Evolutionary conservation across 1,140 invertebrate species (phyloP), one percentile per base, ranked within the genome.

Genomic region (Limonius californicus): DNA sequence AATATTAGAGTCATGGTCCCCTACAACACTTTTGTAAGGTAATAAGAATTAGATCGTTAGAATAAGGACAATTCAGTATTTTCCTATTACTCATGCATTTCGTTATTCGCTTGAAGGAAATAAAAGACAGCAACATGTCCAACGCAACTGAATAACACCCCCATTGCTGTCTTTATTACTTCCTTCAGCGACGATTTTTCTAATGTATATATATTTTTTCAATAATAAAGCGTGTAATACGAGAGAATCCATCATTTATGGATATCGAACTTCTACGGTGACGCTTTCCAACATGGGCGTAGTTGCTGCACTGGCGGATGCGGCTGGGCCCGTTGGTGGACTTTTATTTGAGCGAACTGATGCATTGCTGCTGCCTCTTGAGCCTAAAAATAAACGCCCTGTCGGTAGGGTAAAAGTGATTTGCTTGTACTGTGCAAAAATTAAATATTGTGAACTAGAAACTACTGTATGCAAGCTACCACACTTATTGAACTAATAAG

Each of bases 311-410:
- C 63, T 74, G 23, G 71, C 65, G 23, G 45, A 19, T 30, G 66
- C 64, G 67, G 77, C 74, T 57, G 72, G 70, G 23, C 75, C 58
- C 57, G 69, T 47, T 39, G 72, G 75, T n/a, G 81, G 80, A 67
- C 80, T 83, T 68, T 80, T 82, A 60, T 74, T 79, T 50, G 80
- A 80, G 63, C 78, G 78, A 57, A 72, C 76, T 8, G 86, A 87
- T 57, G 84, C 81, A 59, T 83, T 86, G 73, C 86, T 88, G 73
- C 86, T 88, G 4, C 83, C 83, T 68, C 83, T 81, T 57, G 85
- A 87, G 54, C 85, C 86, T 87, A 80, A 74, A 70, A 82, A 81
- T 73, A 81, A 76, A 78, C 76, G 77, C 72, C 72, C 70, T 62
- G 61, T 66, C n/a, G 65, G 68, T 72, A 68, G 70, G 67, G 66